Evolutionary conservation across 2,797 vertebrate species (phyloP).

Genomic region (Nothura maculosa): DNA sequence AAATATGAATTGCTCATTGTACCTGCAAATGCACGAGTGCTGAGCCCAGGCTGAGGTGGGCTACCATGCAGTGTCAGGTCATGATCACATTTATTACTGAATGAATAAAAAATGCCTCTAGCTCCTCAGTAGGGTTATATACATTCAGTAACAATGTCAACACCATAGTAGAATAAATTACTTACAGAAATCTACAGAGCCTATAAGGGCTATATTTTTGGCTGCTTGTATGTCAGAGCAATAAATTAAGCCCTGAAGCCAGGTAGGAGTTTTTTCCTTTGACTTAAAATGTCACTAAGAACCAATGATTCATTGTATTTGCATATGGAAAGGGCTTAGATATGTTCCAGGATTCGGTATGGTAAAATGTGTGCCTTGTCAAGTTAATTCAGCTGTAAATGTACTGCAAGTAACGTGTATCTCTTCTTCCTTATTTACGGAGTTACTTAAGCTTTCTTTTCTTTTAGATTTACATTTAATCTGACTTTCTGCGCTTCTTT

Average conservation of each 20-base stretch:
- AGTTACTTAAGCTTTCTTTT: slow-evolving; percentile 23
- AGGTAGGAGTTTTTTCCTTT: neutral
- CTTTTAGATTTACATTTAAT: neutral
- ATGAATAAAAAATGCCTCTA: neutral
- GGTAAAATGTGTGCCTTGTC: neutral
- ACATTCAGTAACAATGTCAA: neutral
- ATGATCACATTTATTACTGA: neutral
- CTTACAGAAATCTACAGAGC: slow-evolving; percentile 9
- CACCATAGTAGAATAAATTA: neutral
- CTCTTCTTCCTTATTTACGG: slow-evolving; percentile 46
- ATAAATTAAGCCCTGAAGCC: neutral
- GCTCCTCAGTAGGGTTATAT: neutral
- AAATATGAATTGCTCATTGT: neutral
- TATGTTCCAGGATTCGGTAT: neutral
- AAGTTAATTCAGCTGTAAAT: slow-evolving; percentile 26
- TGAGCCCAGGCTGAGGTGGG: neutral
- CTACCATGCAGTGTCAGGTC: neutral
- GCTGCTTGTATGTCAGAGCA: neutral
- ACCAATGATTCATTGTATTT: neutral
- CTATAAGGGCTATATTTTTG: neutral
- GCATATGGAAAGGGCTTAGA: slow-evolving; percentile 3
- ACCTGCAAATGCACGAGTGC: neutral
- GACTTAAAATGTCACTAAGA: slow-evolving; percentile 31
- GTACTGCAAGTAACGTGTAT: neutral
- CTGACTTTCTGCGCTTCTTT: slow-evolving; percentile 33